phyloP scores from a whole-genome alignment of 2,797 vertebrate genomes.

The Setipinna tenuifilis region DNA sequence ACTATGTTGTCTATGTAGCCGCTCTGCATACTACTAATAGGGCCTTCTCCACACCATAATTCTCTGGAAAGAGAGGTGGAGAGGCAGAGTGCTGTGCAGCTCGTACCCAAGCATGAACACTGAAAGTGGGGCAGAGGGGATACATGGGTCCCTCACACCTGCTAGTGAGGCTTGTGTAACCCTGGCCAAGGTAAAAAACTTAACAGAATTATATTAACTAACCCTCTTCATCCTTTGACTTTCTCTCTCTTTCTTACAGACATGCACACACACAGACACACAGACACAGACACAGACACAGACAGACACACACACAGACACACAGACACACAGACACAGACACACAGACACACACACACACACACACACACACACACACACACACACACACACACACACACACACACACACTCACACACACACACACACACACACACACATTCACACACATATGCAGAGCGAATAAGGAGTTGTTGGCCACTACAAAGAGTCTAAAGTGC shows the following conservation, averaged over 20 bases:
- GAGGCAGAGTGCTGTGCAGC: constrained; percentile 2
- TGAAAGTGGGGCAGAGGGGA: constrained; percentile 11
- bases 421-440: constrained; percentile 22
- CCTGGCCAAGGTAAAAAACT: neutral
- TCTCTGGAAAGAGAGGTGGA: neutral
- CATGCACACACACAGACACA: neutral
- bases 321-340: constrained; percentile 1
- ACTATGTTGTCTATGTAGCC: neutral
- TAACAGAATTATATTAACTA: neutral
- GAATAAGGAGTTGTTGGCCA: neutral
- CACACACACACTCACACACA: neutral
- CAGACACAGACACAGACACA: neutral
- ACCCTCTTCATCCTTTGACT: neutral
- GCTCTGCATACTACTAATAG: neutral
- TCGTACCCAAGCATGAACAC: neutral
- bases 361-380: constrained; percentile 16
- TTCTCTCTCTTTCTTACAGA: neutral
- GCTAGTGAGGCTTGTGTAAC: neutral
- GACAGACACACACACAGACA: constrained; percentile 17
- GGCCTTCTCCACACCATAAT: neutral
- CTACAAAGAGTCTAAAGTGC: neutral
- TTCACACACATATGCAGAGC: constrained; percentile 6
- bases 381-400: neutral
- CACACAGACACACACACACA: constrained; percentile 1
- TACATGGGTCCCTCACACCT: constrained; percentile 3